Percentiles rank a stretch among this genome's conserved stretches.
Conservation (phyloP, 1,140 invertebrate species). For the Papilio polytes region DNA sequence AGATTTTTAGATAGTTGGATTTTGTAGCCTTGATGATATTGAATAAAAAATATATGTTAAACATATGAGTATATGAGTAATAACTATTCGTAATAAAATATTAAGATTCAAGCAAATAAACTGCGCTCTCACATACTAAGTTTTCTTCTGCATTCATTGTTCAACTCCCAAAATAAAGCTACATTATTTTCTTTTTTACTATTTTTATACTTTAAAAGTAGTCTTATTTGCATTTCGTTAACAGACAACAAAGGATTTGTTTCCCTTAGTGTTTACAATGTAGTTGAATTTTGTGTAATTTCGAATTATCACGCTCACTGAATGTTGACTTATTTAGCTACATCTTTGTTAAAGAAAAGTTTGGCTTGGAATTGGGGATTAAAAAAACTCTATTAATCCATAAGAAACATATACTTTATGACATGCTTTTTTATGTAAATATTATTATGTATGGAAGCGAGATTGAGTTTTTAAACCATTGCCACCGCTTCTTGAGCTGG, state of each 20-base stretch:
- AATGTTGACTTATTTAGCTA: not conserved
- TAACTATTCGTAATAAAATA: too few relatives aligned
- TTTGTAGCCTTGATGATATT: not conserved
- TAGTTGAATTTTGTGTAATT: slow-evolving; percentile 10
- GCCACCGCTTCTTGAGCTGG: too few relatives aligned
- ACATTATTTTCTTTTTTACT: not conserved
- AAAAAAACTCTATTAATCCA: not conserved
- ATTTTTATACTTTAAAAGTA: not conserved
- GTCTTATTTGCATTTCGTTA: slow-evolving; percentile 15
- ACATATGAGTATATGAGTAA: not conserved
- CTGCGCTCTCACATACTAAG: not conserved
- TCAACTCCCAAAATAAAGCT: not conserved
- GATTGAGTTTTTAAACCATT: too few relatives aligned
- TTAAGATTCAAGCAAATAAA: not conserved
- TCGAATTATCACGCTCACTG: not conserved
- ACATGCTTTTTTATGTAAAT: too few relatives aligned
- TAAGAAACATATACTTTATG: not conserved
- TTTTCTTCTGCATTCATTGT: not conserved
- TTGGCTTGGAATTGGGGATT: too few relatives aligned
- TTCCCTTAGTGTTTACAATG: not conserved
- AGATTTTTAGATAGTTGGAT: not conserved
- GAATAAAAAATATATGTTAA: not conserved
- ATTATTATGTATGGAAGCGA: too few relatives aligned
- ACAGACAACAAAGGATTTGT: slow-evolving; percentile 12
- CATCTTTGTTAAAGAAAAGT: not conserved